phyloP scores from a whole-genome alignment of 1,140 invertebrate species.

The Pseudoatta argentina region DNA sequence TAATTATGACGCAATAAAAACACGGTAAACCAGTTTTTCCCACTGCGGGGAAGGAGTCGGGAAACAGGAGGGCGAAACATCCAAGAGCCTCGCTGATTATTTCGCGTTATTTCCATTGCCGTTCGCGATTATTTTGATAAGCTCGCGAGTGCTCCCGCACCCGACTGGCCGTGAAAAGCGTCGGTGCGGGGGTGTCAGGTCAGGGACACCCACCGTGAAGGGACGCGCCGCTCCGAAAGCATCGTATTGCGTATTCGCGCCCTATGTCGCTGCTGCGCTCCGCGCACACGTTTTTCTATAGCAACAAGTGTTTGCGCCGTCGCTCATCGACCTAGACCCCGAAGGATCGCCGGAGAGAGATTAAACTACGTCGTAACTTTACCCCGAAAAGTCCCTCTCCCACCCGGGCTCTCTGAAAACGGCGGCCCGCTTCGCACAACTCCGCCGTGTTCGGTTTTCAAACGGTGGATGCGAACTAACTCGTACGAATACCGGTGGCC shows the following conservation, averaged over 20 bases:
- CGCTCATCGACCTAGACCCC: background rate
- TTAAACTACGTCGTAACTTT: conserved; percentile 16
- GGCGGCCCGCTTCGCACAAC: background rate
- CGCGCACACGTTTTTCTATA: conserved; percentile 56
- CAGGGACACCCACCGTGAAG: background rate
- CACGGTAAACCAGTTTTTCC: conserved; percentile 24
- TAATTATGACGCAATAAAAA: conserved; percentile 40
- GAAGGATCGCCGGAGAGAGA: conserved; percentile 3
- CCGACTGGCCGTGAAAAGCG: background rate
- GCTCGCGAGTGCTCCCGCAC: background rate
- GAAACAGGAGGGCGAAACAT: background rate
- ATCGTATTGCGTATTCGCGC: no score
- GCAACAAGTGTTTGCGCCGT: conserved; percentile 69
- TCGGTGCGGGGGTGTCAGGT: background rate
- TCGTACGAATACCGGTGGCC: no score
- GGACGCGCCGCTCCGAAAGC: background rate
- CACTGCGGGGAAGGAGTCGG: background rate
- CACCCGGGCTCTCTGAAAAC: background rate
- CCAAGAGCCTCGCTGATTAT: background rate
- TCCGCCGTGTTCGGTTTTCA: no score
- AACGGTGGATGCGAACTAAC: no score
- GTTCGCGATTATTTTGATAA: background rate
- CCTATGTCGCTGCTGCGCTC: background rate
- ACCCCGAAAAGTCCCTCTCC: background rate
- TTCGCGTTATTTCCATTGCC: background rate